Evolutionary conservation across 2,797 vertebrate species (phyloP).

Genomic region (Schizopygopsis pylzovi): DNA sequence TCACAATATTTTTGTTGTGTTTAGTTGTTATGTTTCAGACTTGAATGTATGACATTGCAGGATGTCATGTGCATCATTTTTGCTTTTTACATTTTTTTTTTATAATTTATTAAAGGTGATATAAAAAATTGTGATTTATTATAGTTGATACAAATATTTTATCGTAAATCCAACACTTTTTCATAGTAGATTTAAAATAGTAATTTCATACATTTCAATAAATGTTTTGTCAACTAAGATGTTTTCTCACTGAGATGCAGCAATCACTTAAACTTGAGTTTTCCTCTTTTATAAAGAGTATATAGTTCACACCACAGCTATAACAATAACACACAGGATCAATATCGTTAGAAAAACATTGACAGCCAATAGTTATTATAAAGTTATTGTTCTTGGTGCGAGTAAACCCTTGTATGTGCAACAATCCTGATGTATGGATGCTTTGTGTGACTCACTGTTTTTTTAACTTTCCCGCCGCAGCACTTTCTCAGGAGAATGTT

Average conservation of each 20-base stretch:
- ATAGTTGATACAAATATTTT: no score
- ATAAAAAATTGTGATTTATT: no score
- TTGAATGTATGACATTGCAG: neutral
- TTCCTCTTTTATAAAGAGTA: neutral
- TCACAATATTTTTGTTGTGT: neutral
- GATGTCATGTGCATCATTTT: no score
- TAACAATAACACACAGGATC: neutral
- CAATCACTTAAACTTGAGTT: neutral
- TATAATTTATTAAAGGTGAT: no score
- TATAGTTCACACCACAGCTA: neutral
- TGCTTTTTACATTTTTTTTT: no score
- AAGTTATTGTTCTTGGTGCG: neutral
- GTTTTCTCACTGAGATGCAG: no score
- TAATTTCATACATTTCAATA: no score
- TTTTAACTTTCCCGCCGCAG: conserved; percentile 88
- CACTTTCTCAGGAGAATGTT: conserved; percentile 86
- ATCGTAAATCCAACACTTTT: no score
- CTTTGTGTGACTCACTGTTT: conserved; percentile 79
- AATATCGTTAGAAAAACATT: neutral
- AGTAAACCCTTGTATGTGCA: neutral
- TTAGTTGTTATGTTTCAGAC: neutral
- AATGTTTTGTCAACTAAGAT: no score
- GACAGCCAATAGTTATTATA: neutral
- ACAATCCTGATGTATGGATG: neutral
- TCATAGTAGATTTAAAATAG: no score